Conservation (phyloP, 2,113 vertebrate genomes). For the Colius striatus region DNA sequence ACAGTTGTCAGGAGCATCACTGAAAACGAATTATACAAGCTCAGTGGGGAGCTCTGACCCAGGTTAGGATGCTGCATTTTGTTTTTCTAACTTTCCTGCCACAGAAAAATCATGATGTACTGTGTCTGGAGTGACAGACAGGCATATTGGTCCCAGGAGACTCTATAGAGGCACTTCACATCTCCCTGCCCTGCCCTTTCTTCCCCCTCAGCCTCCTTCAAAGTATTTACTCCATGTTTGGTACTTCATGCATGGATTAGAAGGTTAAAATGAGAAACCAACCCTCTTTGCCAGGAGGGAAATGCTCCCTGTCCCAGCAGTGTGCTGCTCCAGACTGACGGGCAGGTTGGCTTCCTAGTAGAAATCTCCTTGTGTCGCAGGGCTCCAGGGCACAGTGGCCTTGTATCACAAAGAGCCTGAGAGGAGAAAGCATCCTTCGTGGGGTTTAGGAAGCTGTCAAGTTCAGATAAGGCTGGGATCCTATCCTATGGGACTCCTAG, state of each 20-base stretch:
- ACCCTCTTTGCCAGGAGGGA: not conserved
- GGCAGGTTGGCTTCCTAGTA: constrained; percentile 17
- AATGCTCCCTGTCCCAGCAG: not conserved
- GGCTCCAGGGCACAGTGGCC: constrained; percentile 71
- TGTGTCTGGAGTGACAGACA: not conserved
- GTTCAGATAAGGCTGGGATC: constrained; percentile 84
- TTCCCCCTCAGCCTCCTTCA: not conserved
- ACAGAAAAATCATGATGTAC: not conserved
- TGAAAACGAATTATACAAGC: not conserved
- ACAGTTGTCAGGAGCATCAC: not conserved
- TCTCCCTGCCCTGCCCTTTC: not conserved
- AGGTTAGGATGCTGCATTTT: constrained; percentile 9
- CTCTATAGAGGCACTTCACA: rapidly evolving
- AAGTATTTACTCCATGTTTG: not conserved
- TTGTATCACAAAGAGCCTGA: constrained; percentile 53
- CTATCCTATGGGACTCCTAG: constrained; percentile 78
- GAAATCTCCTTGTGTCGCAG: not conserved
- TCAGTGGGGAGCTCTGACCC: not conserved
- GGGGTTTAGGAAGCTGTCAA: constrained; percentile 83
- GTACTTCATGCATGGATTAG: rapidly evolving
- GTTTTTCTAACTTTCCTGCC: constrained; percentile 20
- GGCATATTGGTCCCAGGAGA: not conserved
- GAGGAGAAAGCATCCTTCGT: constrained; percentile 76
- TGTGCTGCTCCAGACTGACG: rapidly evolving
- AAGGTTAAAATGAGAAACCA: not conserved